Conservation (phyloP, 1,140 invertebrate species). For the Drosophila micromelanica region DNA sequence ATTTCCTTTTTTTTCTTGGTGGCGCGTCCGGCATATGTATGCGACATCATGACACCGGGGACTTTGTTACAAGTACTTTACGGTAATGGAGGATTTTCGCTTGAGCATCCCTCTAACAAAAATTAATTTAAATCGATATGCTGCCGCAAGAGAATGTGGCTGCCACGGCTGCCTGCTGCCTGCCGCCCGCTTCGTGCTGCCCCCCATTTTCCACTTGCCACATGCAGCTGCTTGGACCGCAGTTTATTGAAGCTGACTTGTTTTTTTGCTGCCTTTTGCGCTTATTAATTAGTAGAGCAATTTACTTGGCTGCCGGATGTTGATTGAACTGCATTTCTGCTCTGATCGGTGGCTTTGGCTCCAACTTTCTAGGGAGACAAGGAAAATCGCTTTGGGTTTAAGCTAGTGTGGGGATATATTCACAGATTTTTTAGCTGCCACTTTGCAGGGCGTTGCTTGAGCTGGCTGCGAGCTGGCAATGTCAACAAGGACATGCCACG, state of each 20-base stretch:
- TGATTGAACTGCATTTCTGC: conserved; percentile 52
- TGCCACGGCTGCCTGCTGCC: background rate
- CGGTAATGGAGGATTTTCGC: conserved; percentile 84
- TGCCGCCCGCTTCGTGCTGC: background rate
- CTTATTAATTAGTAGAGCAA: conserved; percentile 76
- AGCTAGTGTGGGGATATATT: conserved; percentile 1
- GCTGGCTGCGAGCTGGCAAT: conserved; percentile 49
- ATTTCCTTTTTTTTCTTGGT: conserved; percentile 25
- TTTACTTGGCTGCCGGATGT: conserved; percentile 48
- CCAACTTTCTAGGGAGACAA: background rate
- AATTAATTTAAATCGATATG: conserved; percentile 85
- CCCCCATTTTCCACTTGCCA: conserved; percentile 1
- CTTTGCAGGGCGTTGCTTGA: conserved; percentile 1
- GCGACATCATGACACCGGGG: conserved; percentile 68
- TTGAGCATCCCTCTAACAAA: conserved; percentile 84
- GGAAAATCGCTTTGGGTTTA: background rate
- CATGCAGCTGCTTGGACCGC: conserved; percentile 12
- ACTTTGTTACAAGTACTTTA: conserved; percentile 84
- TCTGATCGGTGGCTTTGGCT: background rate
- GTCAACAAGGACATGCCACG: conserved; percentile 79
- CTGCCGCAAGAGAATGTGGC: conserved; percentile 47
- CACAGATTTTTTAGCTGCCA: conserved; percentile 33
- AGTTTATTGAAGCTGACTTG: background rate
- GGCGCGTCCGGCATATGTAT: conserved; percentile 66
- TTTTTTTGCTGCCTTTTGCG: conserved; percentile 17